Percentiles rank a stretch among this genome's conserved stretches.
Conservation (phyloP, 2,797 vertebrate genomes). For the Mallotus villosus region DNA sequence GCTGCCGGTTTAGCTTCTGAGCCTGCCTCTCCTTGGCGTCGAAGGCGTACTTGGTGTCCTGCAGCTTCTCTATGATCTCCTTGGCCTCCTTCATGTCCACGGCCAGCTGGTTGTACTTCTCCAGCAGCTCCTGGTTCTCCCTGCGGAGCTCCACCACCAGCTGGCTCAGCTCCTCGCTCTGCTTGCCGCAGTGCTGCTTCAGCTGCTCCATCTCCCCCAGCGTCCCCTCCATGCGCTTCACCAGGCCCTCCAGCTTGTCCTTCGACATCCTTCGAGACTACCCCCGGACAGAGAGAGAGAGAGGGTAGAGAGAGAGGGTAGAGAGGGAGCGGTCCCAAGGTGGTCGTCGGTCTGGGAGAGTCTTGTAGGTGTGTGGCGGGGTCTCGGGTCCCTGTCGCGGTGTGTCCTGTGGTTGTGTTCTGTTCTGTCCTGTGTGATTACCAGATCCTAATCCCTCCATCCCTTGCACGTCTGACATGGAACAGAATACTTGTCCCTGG, state of each 20-base stretch:
- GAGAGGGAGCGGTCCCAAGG: no score
- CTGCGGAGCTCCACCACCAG: constrained; percentile 79
- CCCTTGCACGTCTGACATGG: constrained; percentile 37
- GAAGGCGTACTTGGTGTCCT: constrained; percentile 82
- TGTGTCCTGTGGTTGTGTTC: constrained; percentile 11
- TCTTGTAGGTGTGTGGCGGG: neutral
- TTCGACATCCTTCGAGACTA: constrained; percentile 72
- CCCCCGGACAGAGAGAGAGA: neutral
- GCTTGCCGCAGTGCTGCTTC: constrained; percentile 83
- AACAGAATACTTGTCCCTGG: constrained; percentile 65
- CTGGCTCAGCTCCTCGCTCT: constrained; percentile 82
- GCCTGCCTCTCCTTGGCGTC: constrained; percentile 85
- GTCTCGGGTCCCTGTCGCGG: neutral
- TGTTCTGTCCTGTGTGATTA: constrained; percentile 30
- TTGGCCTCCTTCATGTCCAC: constrained; percentile 81
- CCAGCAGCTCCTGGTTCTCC: constrained; percentile 81
- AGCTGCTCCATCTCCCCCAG: constrained; percentile 85
- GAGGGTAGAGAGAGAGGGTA: neutral
- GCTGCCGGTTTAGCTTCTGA: constrained; percentile 84
- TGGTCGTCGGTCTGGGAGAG: neutral
- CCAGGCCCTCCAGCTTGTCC: constrained; percentile 84
- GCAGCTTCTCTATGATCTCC: constrained; percentile 78
- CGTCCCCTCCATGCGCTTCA: constrained; percentile 87
- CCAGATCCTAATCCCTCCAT: constrained; percentile 55
- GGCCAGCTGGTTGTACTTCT: constrained; percentile 80